phyloP scores from a whole-genome alignment of 2,113 vertebrate species.

The Butorides virescens region DNA sequence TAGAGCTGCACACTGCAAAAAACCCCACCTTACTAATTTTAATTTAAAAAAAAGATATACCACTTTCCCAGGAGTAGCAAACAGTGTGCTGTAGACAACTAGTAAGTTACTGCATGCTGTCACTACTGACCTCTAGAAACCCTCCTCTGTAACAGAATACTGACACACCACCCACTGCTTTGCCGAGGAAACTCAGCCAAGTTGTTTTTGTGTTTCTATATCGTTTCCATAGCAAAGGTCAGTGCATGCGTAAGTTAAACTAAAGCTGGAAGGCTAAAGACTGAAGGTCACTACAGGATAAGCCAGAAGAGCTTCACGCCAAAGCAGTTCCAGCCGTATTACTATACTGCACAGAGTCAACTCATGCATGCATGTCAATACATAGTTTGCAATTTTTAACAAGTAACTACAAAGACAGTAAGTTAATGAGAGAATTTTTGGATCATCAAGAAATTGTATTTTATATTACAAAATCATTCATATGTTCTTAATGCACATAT shows the following conservation, averaged over 20 bases:
- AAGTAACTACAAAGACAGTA: neutral
- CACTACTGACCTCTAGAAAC: constrained; percentile 63
- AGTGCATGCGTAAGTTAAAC: constrained; percentile 81
- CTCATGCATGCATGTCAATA: neutral
- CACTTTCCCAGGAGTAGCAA: constrained; percentile 3
- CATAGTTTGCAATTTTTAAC: neutral
- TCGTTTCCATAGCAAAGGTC: constrained; percentile 91
- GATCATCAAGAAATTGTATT: neutral
- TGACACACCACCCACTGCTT: constrained; percentile 78
- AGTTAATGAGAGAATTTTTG: neutral
- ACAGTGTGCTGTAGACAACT: neutral
- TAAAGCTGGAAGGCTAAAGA: constrained; percentile 80
- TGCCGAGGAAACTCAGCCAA: constrained; percentile 73
- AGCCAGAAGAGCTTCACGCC: constrained; percentile 41
- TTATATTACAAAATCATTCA: neutral
- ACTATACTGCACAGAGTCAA: neutral
- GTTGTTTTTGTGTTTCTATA: constrained; percentile 92
- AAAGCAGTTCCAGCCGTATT: constrained; percentile 11
- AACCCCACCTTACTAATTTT: neutral
- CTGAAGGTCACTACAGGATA: constrained; percentile 82
- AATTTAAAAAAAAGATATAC: neutral
- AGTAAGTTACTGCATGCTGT: constrained; percentile 36
- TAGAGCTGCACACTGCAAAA: neutral
- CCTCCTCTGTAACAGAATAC: constrained; percentile 76
- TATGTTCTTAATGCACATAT: neutral